Base-by-base conservation (phyloP, 2,888 invertebrate genomes). In the Aelia acuminata region DNA sequence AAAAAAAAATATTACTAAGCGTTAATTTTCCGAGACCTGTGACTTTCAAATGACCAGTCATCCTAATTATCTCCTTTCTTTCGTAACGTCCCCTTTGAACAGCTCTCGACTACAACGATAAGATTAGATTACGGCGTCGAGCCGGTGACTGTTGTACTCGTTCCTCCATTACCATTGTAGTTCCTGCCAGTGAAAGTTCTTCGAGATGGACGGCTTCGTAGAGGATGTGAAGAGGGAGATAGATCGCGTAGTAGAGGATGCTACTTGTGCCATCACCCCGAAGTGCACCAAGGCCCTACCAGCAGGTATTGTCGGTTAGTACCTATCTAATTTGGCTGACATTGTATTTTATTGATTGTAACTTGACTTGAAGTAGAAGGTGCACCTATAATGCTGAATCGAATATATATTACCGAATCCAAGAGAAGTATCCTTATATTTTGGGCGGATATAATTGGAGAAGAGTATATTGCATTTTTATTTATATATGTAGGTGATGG, bases 51-150 rank as follows among this genome's bases (percentile, higher is more conserved):
- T 22, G 22, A 47, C 39, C 22, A 20, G 43, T 43, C 39, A 22
- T n/a, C 39, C n/a, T 47, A 22, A 80, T 80, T 80, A 80, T 80
- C 80, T 80, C 4, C n/a, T 63, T 13, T 80, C n/a, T 80, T 22
- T 80, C 43, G 43, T 80, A 80, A 80, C 13, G 31, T 43, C 80
- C 80, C 22, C 43, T 80, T 80, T n/a, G 22, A 47, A 13, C 7
- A 11, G 10, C 80, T 11, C 80, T 80, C 10, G n/a, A 13, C n/a
- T 15, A 11, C 43, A 11, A 10, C 0, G 80, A 80, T 80, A 80
- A 80, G 80, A 80, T 80, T 80, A 80, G 80, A 39, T 80, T n/a
- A 13, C 43, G 80, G n/a, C 39, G 15, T 39, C 11, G n/a, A 20
- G 10, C n/a, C 26, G 22, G 22, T 18, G 80, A 20, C 80, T 39